phyloP scores from a whole-genome alignment of 35 echinoderm and acorn worm species.

The Stichopus chloronotus region DNA sequence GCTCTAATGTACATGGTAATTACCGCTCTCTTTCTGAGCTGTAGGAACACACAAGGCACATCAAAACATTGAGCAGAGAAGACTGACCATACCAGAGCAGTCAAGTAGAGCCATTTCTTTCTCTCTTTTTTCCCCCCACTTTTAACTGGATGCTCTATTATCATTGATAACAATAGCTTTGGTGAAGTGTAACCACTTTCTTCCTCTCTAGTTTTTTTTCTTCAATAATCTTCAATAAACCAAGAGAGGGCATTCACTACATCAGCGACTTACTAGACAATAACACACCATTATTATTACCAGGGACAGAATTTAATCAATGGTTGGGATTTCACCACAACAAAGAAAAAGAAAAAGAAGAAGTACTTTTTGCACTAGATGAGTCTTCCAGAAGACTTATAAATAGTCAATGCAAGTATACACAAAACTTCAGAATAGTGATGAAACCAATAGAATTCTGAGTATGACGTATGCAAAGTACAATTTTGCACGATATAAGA shows the following conservation, averaged over 20 bases:
- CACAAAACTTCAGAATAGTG: not conserved
- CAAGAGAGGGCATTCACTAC: not conserved
- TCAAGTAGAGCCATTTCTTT: not conserved
- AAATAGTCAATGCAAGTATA: not conserved
- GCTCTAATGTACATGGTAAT: not conserved
- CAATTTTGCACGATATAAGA: too few relatives aligned
- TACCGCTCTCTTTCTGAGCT: not conserved
- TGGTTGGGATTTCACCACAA: not conserved
- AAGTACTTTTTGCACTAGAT: not conserved
- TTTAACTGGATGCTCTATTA: slow-evolving; percentile 5
- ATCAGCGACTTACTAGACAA: not conserved
- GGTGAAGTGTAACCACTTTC: slow-evolving; percentile 32
- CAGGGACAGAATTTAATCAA: not conserved
- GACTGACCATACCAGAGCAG: not conserved
- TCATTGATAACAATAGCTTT: slow-evolving; percentile 1
- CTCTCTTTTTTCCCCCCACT: not conserved
- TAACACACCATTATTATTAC: not conserved
- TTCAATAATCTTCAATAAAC: not conserved
- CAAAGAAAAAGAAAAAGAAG: not conserved
- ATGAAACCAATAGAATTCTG: too few relatives aligned
- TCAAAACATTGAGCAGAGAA: not conserved
- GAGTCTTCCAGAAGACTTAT: not conserved
- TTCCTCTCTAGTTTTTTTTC: not conserved
- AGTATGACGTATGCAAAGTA: too few relatives aligned
- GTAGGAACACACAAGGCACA: not conserved